A percentile compares a stretch with the other conserved stretches of the same genome.
Evolutionary conservation across 2,797 vertebrate genomes (phyloP).

Genomic region (Artibeus jamaicensis): DNA sequence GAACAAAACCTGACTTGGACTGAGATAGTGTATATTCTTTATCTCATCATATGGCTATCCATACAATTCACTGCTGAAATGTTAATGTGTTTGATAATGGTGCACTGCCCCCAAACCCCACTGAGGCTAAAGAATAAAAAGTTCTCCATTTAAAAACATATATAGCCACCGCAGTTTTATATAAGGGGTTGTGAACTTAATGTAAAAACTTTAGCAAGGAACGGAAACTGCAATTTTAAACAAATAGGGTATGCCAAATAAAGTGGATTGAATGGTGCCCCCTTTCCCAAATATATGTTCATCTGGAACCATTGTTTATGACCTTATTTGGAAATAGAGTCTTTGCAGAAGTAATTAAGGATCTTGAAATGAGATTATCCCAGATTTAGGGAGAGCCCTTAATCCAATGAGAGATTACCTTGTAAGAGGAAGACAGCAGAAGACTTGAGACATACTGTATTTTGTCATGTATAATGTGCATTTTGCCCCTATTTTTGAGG

Average conservation of each 20-base stretch:
- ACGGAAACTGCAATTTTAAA: background rate
- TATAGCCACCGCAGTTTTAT: background rate
- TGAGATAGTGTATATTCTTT: background rate
- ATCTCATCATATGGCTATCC: background rate
- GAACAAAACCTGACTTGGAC: background rate
- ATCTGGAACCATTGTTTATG: background rate
- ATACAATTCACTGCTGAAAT: background rate
- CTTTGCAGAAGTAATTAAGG: background rate
- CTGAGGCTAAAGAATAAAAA: background rate
- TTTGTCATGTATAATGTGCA: no score
- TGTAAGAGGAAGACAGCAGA: background rate
- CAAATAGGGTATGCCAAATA: background rate
- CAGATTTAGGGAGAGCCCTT: background rate
- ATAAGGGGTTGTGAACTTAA: background rate
- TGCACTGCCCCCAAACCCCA: background rate
- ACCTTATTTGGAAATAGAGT: background rate
- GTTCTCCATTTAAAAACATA: background rate
- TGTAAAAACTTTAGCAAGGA: background rate
- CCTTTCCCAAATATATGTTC: background rate
- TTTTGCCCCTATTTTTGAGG: no score
- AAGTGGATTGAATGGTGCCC: background rate
- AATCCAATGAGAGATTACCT: background rate
- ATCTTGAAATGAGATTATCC: background rate
- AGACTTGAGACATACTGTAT: background rate
- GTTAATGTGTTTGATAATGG: background rate